Base-by-base conservation (phyloP, 2,888 invertebrate genomes). In the Acronicta alni region DNA sequence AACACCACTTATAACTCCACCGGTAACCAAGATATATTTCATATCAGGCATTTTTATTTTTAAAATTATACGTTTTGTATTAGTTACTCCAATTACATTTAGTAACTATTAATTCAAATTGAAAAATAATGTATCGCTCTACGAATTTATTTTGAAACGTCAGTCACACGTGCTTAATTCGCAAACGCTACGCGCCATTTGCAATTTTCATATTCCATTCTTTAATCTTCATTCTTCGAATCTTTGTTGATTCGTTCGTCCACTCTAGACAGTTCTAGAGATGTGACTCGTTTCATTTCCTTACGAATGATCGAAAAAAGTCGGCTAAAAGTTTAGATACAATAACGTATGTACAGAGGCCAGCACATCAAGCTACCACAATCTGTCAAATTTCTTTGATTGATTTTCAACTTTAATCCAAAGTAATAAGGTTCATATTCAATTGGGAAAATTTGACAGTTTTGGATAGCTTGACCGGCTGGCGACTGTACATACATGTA, bases 1-100 rank as follows among this genome's bases (percentile, higher is more conserved):
- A 57, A 99, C 98, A 47, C 99, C 99, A 94, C 99, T 99, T 76
- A 99, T 99, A 49, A 99, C 99, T 81, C 99, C 99, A 56, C 99
- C 99, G 59, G 99, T 99, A 26, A 99, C 99, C 79, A 99, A 95
- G 84, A 99, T 98, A 89, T 99, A 99, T 91, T 99, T 99, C 99
- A 99, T 98, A 72, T 93, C 93, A 52, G 90, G 87, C 90, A 92
- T 91, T 63, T 59, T 80, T n/a, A 49, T 43, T 49, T 53, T 32
- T 44, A 44, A 14, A 30, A 41, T 20, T 37, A 37, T 16, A 15
- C 15, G 8, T 57, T 16, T 44, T 17, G 17, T 39, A 41, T 39
- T 9, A 41, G 0, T 42, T 37, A 37, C 12, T 46, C 18, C 17
- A 56, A 30, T 15, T 56, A 58, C 76, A 67, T 72, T 69, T 57